Evolutionary conservation across 2,113 vertebrate species (phyloP), one percentile per base, ranked within the genome.

Genomic region (Oplegnathus fasciatus): DNA sequence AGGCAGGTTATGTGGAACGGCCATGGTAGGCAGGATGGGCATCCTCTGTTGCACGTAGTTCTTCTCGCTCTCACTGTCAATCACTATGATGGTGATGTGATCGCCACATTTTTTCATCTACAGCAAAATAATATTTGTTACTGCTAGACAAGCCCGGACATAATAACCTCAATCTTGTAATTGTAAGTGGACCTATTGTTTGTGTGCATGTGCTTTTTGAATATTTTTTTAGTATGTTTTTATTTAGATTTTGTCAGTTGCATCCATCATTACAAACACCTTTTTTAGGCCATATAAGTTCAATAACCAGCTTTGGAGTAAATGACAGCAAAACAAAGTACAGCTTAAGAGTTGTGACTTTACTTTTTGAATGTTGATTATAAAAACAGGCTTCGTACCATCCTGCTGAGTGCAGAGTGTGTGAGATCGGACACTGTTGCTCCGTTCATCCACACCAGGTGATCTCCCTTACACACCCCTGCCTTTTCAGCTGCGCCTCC

Each of bases 371-470:
- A 46, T n/a, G 18, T 58, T 66, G 1, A 28, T 75, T 15, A 26
- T 22, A 4, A 48, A 44, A 58, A 34, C 15, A 57, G 37, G 6
- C 9, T 58, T 57, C 1, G 1, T 92, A 99, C 97, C 97, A 96
- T 97, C 81, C 64, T 96, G 89, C 65, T 84, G 15, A 99, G 96
- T 57, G 96, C 96, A 0, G 78, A 42, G 3, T 92, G 65, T 0
- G 96, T 96, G 83, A 96, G 94, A 80, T 89, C 95, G 18, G 93
- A 95, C 82, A 97, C 96, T 0, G 90, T 89, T 74, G 88, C 89
- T 26, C 97, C 97, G 0, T 98, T 94, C 74, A 99, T 95, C 94
- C 98, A 98, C 68, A 99, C 88, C 55, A 99, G 95, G 37, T 94
- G 95, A 84, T 96, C 96, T 62, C 97, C 97, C 0, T 92, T 87